A percentile compares a stretch with the other conserved stretches of the same genome.
Conservation (phyloP, 1,140 invertebrate species). For the Trichonephila clavipes region DNA sequence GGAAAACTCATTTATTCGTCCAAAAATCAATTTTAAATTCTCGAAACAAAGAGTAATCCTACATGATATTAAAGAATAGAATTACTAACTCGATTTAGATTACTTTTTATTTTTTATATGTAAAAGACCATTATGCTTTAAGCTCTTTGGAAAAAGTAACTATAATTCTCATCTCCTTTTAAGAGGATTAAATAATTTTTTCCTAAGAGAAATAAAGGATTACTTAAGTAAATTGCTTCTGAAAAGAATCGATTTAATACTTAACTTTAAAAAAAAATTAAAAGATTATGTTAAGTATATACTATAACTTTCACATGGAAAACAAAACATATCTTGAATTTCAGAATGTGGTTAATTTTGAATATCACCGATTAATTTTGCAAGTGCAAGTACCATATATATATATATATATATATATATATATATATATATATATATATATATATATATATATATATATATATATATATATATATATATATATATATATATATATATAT, state of each 20-base stretch:
- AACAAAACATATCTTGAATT: too few relatives aligned
- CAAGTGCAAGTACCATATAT: too few relatives aligned
- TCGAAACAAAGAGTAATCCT: not conserved
- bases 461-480: too few relatives aligned
- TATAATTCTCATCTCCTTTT: not conserved
- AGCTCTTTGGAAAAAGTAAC: not conserved
- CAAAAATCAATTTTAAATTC: not conserved
- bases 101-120: not conserved
- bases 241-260: not conserved
- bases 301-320: too few relatives aligned
- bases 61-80: not conserved
- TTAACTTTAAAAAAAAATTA: not conserved
- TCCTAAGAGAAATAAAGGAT: not conserved
- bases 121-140: not conserved
- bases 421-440: too few relatives aligned
- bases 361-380: too few relatives aligned
- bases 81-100: not conserved
- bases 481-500: too few relatives aligned
- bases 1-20: not conserved
- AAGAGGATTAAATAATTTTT: slow-evolving; percentile 5
- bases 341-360: too few relatives aligned
- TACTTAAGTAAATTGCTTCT: not conserved
- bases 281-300: too few relatives aligned
- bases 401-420: too few relatives aligned
- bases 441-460: too few relatives aligned